Percentiles rank a stretch among this genome's conserved stretches.
These are phyloP conservation scores for Psittacula echo DNA, from an alignment of 2,797 vertebrate species.

Conservation along the genomic window DNA sequence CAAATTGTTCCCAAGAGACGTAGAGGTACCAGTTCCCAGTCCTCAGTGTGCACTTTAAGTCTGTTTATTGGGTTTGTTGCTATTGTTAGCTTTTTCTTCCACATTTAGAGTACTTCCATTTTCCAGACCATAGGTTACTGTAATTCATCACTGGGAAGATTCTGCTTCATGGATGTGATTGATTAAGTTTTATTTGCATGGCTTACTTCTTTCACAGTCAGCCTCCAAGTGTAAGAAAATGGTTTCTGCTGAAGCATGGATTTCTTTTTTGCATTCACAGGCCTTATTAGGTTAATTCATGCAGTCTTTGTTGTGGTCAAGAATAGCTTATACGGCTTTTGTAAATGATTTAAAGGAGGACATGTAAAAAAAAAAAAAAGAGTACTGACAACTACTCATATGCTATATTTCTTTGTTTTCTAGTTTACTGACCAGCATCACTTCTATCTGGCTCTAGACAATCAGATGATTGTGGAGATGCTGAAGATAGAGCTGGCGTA, in stretches of 20 bases:
- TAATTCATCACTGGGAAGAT: neutral
- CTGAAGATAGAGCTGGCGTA: conserved; percentile 93
- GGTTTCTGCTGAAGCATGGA: neutral
- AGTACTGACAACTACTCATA: neutral
- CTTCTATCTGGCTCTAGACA: conserved; percentile 98
- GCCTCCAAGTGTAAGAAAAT: neutral
- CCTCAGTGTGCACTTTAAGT: neutral
- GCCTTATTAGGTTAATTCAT: neutral
- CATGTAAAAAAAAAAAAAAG: neutral
- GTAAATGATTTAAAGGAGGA: neutral
- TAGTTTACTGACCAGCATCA: conserved; percentile 98
- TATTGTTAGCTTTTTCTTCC: neutral
- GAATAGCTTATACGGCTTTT: neutral
- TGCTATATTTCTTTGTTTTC: conserved; percentile 21
- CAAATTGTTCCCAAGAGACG: neutral
- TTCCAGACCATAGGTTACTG: neutral
- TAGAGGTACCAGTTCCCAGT: neutral
- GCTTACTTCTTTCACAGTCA: neutral
- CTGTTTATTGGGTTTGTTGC: neutral
- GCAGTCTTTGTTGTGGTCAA: neutral
- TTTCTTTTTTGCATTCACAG: neutral
- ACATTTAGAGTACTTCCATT: neutral
- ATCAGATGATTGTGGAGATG: conserved; percentile 99
- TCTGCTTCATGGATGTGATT: neutral
- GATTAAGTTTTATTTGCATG: neutral